Evolutionary conservation across 1,140 invertebrate genomes (phyloP).

Genomic region (Neodiprion virginianus): DNA sequence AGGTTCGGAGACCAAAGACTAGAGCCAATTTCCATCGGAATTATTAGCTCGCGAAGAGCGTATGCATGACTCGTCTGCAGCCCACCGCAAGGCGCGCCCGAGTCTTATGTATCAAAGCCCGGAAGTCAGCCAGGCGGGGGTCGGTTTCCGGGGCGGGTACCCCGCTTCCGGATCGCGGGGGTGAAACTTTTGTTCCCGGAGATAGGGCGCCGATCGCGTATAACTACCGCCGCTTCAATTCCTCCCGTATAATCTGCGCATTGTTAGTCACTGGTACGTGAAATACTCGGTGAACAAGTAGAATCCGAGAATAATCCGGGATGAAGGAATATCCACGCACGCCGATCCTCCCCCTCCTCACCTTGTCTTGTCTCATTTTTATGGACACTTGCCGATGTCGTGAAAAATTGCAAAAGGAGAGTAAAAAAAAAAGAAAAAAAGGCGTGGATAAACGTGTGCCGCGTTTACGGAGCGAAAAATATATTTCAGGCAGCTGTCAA

Average conservation of each 20-base stretch:
- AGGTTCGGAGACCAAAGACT: conserved; percentile 17
- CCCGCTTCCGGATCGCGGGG: conserved; percentile 29
- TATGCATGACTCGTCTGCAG: conserved; percentile 24
- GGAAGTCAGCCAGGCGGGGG: conserved; percentile 35
- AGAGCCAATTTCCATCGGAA: conserved; percentile 27
- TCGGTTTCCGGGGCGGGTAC: conserved; percentile 25
- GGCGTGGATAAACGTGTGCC: conserved; percentile 33
- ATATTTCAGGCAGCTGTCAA: conserved; percentile 27
- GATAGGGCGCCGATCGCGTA: conserved; percentile 37
- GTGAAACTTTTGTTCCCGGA: conserved; percentile 38
- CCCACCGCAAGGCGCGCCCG: neutral
- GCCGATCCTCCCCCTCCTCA: neutral
- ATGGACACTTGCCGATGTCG: neutral
- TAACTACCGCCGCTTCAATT: neutral
- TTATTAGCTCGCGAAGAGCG: conserved; percentile 27
- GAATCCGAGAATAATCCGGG: neutral
- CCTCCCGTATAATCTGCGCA: neutral
- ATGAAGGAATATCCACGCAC: neutral
- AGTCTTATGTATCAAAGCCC: conserved; percentile 21
- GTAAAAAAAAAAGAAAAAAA: conserved; percentile 20
- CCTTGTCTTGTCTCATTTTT: neutral
- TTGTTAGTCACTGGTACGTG: conserved; percentile 10
- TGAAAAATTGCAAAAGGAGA: conserved; percentile 37
- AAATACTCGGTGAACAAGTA: neutral
- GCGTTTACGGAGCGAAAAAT: conserved; percentile 36